A percentile compares a stretch with the other conserved stretches of the same genome.
phyloP scores from a whole-genome alignment of 2,888 invertebrate species.

The Mamestra brassicae region DNA sequence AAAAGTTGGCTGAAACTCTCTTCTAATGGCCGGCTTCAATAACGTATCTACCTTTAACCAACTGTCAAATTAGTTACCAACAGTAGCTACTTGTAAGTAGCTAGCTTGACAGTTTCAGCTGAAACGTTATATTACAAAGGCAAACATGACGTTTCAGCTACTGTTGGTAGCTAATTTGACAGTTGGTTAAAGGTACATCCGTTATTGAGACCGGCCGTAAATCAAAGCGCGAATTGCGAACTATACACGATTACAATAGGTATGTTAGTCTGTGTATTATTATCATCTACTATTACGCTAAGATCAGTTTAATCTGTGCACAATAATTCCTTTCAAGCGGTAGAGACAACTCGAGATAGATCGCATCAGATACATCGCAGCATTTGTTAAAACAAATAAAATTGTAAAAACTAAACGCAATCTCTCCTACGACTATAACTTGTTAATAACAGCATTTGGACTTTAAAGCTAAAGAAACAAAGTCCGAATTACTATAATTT shows the following conservation, averaged over 20 bases:
- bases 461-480: conserved; percentile 20
- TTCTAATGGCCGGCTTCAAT: not conserved
- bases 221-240: too few species aligned
- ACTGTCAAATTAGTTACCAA: too few species aligned
- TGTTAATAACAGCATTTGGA: conserved; percentile 24
- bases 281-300: not conserved
- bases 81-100: too few species aligned
- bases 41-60: too few species aligned
- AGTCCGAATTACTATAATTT: conserved; percentile 49
- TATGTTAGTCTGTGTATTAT: not conserved
- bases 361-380: conserved; percentile 22
- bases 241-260: not conserved
- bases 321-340: conserved; percentile 14
- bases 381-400: conserved; percentile 47
- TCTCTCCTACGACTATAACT: conserved; percentile 7
- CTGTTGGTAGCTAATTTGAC: too few species aligned
- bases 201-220: too few species aligned
- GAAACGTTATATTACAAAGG: too few species aligned
- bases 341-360: conserved; percentile 33
- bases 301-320: conserved; percentile 25
- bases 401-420: conserved; percentile 17
- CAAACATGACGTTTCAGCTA: too few species aligned
- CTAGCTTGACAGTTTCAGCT: too few species aligned
- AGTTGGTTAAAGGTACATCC: too few species aligned
- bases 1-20: not conserved